Conservation (phyloP, 2,888 invertebrate genomes). For the Rhingia campestris region DNA sequence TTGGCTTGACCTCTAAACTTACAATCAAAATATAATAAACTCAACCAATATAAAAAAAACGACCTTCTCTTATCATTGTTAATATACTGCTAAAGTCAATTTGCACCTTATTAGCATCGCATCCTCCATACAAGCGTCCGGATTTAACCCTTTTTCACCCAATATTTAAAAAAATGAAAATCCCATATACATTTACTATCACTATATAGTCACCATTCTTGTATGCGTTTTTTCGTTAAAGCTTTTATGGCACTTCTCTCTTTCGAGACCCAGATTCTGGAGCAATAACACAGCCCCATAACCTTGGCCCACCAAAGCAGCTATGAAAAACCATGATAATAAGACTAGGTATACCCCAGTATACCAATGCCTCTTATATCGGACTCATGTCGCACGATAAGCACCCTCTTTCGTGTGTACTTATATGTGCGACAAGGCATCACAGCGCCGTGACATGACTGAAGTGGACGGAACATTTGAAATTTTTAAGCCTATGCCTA, state of each 20-base stretch:
- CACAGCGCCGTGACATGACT: slow-evolving; percentile 37
- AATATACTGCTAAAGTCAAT: not conserved
- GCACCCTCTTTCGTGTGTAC: slow-evolving; percentile 21
- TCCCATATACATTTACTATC: not conserved
- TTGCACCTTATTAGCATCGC: slow-evolving; percentile 12
- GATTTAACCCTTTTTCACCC: not conserved
- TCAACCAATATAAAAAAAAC: too few relatives aligned
- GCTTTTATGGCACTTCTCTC: slow-evolving; percentile 47
- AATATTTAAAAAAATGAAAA: too few relatives aligned
- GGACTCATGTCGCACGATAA: slow-evolving; percentile 44
- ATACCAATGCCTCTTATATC: slow-evolving; percentile 35
- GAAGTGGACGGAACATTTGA: slow-evolving; percentile 33
- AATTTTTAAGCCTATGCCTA: slow-evolving; percentile 36
- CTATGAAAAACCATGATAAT: slow-evolving; percentile 41
- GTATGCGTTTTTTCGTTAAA: slow-evolving; percentile 10
- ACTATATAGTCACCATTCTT: not conserved
- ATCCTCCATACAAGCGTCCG: slow-evolving; percentile 33
- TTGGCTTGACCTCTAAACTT: too few relatives aligned
- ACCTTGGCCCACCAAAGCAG: slow-evolving; percentile 66
- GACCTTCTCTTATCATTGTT: too few relatives aligned
- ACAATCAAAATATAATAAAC: too few relatives aligned
- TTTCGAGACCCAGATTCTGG: slow-evolving; percentile 32
- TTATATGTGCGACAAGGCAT: slow-evolving; percentile 18
- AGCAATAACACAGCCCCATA: slow-evolving; percentile 53
- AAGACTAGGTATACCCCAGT: slow-evolving; percentile 29